Evolutionary conservation across 2,797 vertebrate species (phyloP), one percentile per base, ranked within the genome.

Genomic region (Gymnothorax reevesii): DNA sequence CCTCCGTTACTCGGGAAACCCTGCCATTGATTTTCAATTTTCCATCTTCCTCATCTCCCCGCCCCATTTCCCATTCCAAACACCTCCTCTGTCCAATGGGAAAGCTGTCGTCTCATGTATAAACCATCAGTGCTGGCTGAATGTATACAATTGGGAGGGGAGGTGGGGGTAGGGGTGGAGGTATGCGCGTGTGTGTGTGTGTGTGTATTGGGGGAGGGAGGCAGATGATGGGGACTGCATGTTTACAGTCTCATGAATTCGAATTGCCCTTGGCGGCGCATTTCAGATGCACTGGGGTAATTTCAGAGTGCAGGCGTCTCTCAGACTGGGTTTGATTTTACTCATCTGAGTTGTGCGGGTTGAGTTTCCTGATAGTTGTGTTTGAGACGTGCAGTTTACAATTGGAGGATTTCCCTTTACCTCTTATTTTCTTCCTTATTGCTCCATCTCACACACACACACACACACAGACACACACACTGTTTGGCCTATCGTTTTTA

Each of bases 41-140:
- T 57, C 77, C 84, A 3, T 6, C n/a, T 12, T 22, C 66, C 86
- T 89, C 89, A 71, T 84, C 85, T 13, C 83, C 57, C 62, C 33
- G 12, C 42, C 59, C 54, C 25, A 86, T 57, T 8, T 87, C 88
- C 83, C 15, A 87, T 69, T 84, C 86, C 87, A 27, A 64, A 69
- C 84, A 84, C 88, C 90, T 2, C 92, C 92, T 91, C 92, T 92
- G 90, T 86, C 4, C 27, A 91, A 90, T 94, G 93, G 82, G 91
- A 90, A 92, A 92, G 92, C 88, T 89, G 84, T 88, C 54, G 57
- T 90, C 92, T 94, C 93, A 94, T 94, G 94, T 94, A 93, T 94
- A 92, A 95, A 89, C 92, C 93, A 95, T 94, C 89, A 89, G 88
- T 57, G 88, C 22, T 12, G 54, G 22, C 80, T 25, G 80, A 82